Evolutionary conservation across 2,888 invertebrate genomes (phyloP).

Genomic region (Bembecia ichneumoniformis): DNA sequence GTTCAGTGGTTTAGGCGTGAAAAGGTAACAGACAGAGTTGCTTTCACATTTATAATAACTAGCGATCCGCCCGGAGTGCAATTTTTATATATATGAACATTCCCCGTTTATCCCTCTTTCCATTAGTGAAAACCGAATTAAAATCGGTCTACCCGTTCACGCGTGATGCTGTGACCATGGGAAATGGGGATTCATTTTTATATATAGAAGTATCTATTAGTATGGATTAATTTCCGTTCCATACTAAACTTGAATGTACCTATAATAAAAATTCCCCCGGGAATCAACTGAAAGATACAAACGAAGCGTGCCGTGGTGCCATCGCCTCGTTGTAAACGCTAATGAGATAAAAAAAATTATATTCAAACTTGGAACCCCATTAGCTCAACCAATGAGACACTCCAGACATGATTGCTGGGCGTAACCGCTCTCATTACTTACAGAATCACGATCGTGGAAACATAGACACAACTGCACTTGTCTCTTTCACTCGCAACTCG

Average conservation of each 20-base stretch:
- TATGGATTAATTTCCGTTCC: too few relatives aligned
- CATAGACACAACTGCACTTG: conserved; percentile 13
- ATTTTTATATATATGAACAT: too few relatives aligned
- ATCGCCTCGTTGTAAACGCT: conserved; percentile 18
- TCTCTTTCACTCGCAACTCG: conserved; percentile 23
- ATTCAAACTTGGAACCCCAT: conserved; percentile 51
- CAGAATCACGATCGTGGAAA: conserved; percentile 17
- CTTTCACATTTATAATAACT: too few relatives aligned
- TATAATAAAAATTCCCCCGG: conserved; percentile 20
- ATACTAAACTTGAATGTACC: conserved; percentile 6
- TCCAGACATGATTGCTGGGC: conserved; percentile 56
- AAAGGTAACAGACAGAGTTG: too few relatives aligned
- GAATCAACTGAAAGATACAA: conserved; percentile 10
- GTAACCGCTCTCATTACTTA: conserved; percentile 62
- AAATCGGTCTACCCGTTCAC: too few relatives aligned
- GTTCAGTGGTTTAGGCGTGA: too few relatives aligned
- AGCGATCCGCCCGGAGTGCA: too few relatives aligned
- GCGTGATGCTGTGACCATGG: too few relatives aligned
- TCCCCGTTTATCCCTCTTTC: too few relatives aligned
- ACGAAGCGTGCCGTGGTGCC: conserved; percentile 19
- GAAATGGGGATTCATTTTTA: too few relatives aligned
- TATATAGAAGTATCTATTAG: too few relatives aligned
- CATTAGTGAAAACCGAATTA: too few relatives aligned
- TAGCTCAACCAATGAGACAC: conserved; percentile 51
- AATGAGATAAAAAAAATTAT: conserved; percentile 51